Evolutionary conservation across 2,113 vertebrate genomes (phyloP), one percentile per base, ranked within the genome.

Genomic region (Telmatochromis brichardi): DNA sequence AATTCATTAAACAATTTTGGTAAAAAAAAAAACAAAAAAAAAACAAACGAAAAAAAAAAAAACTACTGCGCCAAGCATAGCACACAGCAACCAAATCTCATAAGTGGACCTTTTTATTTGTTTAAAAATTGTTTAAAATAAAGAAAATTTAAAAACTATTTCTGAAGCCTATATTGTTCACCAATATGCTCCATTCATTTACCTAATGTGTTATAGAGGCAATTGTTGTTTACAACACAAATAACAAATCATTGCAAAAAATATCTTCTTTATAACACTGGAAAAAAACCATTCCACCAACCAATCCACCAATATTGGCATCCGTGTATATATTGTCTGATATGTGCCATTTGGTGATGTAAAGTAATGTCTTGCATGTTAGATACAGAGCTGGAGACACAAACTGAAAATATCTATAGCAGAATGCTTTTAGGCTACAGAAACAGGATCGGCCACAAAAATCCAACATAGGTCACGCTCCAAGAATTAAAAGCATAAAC

Each of bases 141-240:
- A 68, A 31, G 2, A n/a, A 5, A 3, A 0, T 8, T 65, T n/a
- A n/a, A 37, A 35, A 37, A 13, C 10, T 0, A 37, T 65, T 68
- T 68, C 33, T 68, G 0, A 68, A 1, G 4, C 33, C 33, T 68
- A 0, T 37, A 68, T 17, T 68, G 11, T 13, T 37, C 11, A 0
- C 11, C 33, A 65, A 65, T 35, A 4, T 35, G 31, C 31, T 65
- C 0, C 60, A 65, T 35, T 65, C 17, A 12, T 65, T 35, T 35
- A 35, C 31, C 31, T 65, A 65, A 65, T 65, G 31, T 35, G 9
- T 65, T 65, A 65, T n/a, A 35, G 60, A 65, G 60, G 17, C 4
- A 35, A 65, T 35, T n/a, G 31, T 35, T 65, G 17, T 65, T 65
- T 65, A 35, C 60, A 65, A 65, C 31, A 65, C 60, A 65, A 65